These are phyloP conservation scores for Falco rusticolus DNA, from an alignment of 2,797 vertebrate species.

Conservation along the genomic window DNA sequence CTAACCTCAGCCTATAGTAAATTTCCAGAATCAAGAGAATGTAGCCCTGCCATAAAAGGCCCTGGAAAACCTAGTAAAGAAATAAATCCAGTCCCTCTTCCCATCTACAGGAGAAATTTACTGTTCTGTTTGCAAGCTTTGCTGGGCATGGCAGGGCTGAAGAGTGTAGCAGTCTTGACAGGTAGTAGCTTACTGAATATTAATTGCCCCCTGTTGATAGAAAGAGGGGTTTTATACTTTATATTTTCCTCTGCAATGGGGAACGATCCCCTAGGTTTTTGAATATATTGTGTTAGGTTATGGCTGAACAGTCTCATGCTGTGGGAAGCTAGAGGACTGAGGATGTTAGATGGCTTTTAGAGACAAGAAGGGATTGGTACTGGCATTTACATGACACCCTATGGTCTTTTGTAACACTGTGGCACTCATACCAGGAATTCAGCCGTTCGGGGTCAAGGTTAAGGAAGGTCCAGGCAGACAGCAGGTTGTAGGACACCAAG, in stretches of 20 bases:
- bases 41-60: neutral
- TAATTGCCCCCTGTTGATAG: neutral
- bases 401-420: neutral
- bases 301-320: neutral
- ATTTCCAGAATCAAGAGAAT: neutral
- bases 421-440: neutral
- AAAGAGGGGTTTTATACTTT: rapidly evolving
- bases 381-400: rapidly evolving
- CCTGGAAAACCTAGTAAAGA: neutral
- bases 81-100: neutral
- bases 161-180: neutral
- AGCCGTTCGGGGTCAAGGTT: neutral
- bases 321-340: neutral
- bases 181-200: neutral
- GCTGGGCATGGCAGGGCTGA: neutral
- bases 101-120: neutral
- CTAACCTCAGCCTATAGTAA: neutral
- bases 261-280: neutral
- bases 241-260: neutral
- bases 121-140: neutral
- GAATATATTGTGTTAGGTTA: neutral
- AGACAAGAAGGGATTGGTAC: neutral
- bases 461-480: neutral
- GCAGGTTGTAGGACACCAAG: neutral
- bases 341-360: neutral